A percentile compares a stretch with the other conserved stretches of the same genome.
These are phyloP conservation scores for Popillia japonica DNA, from an alignment of 1,140 invertebrate species.

Conservation along the genomic window DNA sequence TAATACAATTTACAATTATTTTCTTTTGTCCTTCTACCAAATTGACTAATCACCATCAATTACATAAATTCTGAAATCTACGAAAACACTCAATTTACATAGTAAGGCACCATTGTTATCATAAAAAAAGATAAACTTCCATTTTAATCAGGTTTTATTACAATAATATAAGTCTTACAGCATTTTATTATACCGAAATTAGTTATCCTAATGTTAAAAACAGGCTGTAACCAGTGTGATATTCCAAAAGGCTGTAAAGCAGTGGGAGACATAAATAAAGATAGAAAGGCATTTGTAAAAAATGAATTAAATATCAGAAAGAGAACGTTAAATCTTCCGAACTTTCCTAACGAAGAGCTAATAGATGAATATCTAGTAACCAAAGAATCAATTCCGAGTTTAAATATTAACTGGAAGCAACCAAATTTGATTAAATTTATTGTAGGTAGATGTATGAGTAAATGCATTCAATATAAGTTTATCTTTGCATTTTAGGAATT, in stretches of 20 bases:
- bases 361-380: slow-evolving; percentile 77
- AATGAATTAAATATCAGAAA: slow-evolving; percentile 74
- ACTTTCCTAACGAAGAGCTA: slow-evolving; percentile 77
- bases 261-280: slow-evolving; percentile 62
- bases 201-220: not conserved
- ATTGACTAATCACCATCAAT: no score
- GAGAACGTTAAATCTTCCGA: slow-evolving; percentile 70
- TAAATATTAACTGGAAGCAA: slow-evolving; percentile 69
- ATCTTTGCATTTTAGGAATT: slow-evolving; percentile 65
- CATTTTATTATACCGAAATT: no score
- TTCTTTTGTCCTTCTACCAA: no score
- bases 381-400: slow-evolving; percentile 62
- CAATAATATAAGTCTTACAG: no score
- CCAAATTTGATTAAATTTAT: slow-evolving; percentile 76
- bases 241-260: slow-evolving; percentile 67
- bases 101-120: no score
- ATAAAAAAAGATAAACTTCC: not conserved
- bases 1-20: no score
- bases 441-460: slow-evolving; percentile 62
- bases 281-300: slow-evolving; percentile 69
- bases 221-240: slow-evolving; percentile 69
- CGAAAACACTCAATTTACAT: no score
- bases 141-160: no score
- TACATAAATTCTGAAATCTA: no score
- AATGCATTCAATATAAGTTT: not conserved